Evolutionary conservation across 2,113 vertebrate species (phyloP), one percentile per base, ranked within the genome.

Genomic region (Uria lomvia): DNA sequence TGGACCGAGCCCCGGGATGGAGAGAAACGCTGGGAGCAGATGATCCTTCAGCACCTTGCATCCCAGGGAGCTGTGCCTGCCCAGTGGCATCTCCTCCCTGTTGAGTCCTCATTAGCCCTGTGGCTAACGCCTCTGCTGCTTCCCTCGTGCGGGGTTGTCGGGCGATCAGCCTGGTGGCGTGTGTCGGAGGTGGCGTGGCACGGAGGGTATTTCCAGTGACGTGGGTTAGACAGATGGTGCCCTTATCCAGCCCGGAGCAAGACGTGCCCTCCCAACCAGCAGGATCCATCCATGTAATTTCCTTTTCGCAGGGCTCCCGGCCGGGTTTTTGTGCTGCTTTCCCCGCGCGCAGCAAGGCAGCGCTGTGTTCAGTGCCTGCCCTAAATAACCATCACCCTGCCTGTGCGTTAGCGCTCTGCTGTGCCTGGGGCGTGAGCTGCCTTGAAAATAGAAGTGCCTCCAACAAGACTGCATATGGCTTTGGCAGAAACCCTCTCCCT

Each of bases 191-290:
- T 1, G 0, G 36, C 0, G 1, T 60, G 59, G 86, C 86, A 53
- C 7, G 0, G 19, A 89, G 88, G 88, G 90, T 62, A 23, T 86
- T 82, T 45, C 90, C 94, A 90, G 49, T 92, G 92, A 94, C 30
- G 80, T 81, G 73, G 26, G 15, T n/a, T 68, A 75, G 81, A 88
- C 96, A 97, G 96, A 97, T 96, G 96, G 96, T 93, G 79, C 59
- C 78, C 72, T 71, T 75, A 66, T 75, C 73, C 70, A 67, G 93
- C 83, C 76, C 0, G 1, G 30, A 78, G 91, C 77, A 85, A 72
- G 90, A 30, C 5, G n/a, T 92, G 86, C 36, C 83, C 82, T 95
- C 38, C 90, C 2, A 8, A 59, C 60, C 96, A 93, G 95, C 94
- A 74, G 82, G 96, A 76, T 96, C 83, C 86, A 89, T 86, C 79